Conservation (phyloP, 2,113 vertebrate species). For the Phylloscopus whistleri region DNA sequence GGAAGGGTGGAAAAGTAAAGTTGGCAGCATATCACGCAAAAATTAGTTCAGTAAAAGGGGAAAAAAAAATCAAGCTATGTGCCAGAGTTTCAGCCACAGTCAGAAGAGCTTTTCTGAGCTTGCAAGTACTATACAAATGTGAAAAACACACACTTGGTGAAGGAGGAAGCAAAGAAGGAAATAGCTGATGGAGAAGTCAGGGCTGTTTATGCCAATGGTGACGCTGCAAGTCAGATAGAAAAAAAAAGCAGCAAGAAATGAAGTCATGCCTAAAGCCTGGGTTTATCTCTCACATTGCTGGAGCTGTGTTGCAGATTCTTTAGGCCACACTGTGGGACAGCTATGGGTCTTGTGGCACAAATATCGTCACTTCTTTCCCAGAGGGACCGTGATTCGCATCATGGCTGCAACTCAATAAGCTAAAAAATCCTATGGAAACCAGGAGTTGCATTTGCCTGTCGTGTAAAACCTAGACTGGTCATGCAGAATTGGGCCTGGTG, state of each 20-base stretch:
- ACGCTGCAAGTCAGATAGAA: slow-evolving; percentile 55
- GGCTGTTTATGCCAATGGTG: slow-evolving; percentile 57
- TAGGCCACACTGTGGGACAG: background rate
- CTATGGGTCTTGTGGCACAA: background rate
- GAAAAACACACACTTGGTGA: slow-evolving; percentile 40
- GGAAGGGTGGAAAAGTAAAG: slow-evolving; percentile 17
- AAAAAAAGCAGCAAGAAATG: slow-evolving; percentile 23
- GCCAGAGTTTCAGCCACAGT: slow-evolving; percentile 60
- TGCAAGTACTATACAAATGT: slow-evolving; percentile 53
- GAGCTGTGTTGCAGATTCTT: background rate
- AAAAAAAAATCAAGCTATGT: background rate
- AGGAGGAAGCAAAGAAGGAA: slow-evolving; percentile 61
- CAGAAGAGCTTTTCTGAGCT: slow-evolving; percentile 61
- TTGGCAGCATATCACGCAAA: slow-evolving; percentile 24
- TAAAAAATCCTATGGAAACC: background rate
- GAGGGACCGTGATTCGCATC: background rate
- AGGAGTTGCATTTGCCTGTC: background rate
- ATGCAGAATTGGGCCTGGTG: background rate
- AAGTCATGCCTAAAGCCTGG: background rate
- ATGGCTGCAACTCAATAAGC: background rate
- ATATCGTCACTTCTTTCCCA: fast-evolving
- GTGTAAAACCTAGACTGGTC: background rate
- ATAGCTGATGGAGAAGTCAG: slow-evolving; percentile 59
- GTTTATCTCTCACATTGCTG: background rate
- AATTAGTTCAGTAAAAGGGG: slow-evolving; percentile 45